phyloP scores from a whole-genome alignment of 2,113 vertebrate species.

The Elaphurus davidianus region DNA sequence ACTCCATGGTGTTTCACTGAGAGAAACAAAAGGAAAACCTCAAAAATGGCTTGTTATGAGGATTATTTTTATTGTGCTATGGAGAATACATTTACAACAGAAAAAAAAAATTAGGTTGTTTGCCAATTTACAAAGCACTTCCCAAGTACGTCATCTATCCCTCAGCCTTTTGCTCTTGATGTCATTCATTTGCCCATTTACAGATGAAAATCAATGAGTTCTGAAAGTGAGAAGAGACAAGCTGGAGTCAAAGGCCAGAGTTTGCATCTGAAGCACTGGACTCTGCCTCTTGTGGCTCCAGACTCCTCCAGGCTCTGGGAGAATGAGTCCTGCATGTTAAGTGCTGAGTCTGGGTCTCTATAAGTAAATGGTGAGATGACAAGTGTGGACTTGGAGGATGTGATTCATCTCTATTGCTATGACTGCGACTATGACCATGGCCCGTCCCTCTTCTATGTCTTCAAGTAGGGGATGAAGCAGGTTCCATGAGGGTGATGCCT shows the following conservation, averaged over 20 bases:
- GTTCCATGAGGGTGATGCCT: neutral
- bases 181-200: neutral
- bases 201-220: neutral
- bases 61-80: neutral
- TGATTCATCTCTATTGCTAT: neutral
- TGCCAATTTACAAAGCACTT: neutral
- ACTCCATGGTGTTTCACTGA: neutral
- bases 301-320: neutral
- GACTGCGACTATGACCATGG: neutral
- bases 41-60: neutral
- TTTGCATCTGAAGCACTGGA: neutral
- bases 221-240: neutral
- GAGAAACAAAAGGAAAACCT: neutral
- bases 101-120: neutral
- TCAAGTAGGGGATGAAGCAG: neutral
- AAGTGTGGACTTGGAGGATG: neutral
- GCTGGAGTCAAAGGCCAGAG: neutral
- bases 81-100: neutral
- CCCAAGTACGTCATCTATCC: neutral
- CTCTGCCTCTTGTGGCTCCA: accelerated
- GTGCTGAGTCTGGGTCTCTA: neutral
- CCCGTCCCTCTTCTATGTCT: neutral
- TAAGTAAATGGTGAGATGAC: neutral
- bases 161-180: neutral
- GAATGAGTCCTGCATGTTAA: neutral